A percentile compares a stretch with the other conserved stretches of the same genome.
Evolutionary conservation across 2,888 invertebrate genomes (phyloP).

Genomic region (Polydrusus tereticollis): DNA sequence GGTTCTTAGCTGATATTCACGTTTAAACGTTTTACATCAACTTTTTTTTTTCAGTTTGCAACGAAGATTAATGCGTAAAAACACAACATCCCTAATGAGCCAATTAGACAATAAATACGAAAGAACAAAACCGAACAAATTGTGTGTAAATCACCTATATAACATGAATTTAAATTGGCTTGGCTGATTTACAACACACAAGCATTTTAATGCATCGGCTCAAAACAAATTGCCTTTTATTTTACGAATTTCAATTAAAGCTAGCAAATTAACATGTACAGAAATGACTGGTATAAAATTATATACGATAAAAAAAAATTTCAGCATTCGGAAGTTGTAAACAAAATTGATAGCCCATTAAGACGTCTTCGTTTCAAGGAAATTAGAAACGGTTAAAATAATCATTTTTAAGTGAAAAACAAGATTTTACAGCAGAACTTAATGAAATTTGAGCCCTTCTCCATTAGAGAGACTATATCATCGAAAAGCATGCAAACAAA

Average conservation of each 20-base stretch:
- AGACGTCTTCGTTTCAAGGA: no score
- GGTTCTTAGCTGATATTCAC: no score
- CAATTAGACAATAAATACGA: neutral
- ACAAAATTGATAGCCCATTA: no score
- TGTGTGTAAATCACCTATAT: neutral
- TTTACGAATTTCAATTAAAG: neutral
- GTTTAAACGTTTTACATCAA: no score
- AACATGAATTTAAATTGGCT: neutral
- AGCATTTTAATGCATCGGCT: neutral
- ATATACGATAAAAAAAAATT: neutral
- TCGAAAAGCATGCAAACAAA: no score
- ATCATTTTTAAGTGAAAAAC: no score
- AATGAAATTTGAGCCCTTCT: no score
- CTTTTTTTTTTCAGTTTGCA: no score
- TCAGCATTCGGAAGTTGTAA: no score
- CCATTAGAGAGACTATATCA: no score
- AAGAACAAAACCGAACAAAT: neutral
- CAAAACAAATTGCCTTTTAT: neutral
- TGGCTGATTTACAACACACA: neutral
- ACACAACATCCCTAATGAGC: neutral
- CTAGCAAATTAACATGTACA: neutral
- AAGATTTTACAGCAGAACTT: no score
- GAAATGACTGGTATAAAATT: neutral
- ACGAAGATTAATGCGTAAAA: neutral
- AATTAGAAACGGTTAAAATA: no score